Conservation (phyloP, 2,797 vertebrate genomes). For the Rousettus madagascariensis region DNA sequence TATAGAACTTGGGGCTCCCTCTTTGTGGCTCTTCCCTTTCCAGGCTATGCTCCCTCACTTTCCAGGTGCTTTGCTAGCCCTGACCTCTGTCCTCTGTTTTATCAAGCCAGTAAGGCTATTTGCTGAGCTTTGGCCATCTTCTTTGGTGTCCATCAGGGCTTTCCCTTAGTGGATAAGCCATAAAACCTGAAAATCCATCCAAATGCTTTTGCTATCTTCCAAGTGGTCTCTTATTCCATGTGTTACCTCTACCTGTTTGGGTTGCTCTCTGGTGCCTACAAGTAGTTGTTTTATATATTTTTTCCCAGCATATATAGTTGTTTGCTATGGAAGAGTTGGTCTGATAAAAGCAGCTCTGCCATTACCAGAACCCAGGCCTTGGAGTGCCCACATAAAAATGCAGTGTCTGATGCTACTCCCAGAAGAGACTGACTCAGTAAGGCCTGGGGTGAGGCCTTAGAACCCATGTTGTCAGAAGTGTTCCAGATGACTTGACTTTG, state of each 20-base stretch:
- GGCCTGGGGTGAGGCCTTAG: background rate
- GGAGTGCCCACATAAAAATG: background rate
- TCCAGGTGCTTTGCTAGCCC: background rate
- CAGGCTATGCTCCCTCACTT: background rate
- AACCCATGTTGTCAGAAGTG: background rate
- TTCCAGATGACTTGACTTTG: background rate
- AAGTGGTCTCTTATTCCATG: background rate
- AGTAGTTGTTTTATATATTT: background rate
- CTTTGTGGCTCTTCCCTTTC: background rate
- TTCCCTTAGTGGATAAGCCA: background rate
- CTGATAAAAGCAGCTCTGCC: background rate
- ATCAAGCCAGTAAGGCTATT: background rate
- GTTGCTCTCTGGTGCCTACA: background rate
- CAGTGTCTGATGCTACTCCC: background rate
- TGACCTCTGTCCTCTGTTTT: background rate
- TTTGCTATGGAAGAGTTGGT: background rate
- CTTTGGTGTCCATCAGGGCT: background rate
- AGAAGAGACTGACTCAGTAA: background rate
- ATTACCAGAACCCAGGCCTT: background rate
- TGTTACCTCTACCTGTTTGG: background rate
- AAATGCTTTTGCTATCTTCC: background rate
- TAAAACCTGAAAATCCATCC: background rate
- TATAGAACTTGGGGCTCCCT: background rate
- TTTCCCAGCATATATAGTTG: background rate
- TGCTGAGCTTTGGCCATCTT: background rate